Conservation (phyloP, 2,113 vertebrate genomes). For the Trochalopteron elliotii region DNA sequence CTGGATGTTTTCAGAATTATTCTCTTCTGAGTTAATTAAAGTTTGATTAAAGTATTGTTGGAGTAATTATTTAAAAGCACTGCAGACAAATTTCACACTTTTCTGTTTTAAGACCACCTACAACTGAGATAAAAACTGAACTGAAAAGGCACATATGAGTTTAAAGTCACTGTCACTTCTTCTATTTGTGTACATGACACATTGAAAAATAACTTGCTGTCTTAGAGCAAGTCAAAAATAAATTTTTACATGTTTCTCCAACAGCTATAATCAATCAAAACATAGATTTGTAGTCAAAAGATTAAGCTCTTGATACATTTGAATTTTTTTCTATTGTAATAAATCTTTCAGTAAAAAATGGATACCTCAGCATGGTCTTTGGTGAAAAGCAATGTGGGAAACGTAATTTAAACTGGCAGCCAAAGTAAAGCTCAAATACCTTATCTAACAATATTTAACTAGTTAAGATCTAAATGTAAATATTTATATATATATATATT, state of each 20-base stretch:
- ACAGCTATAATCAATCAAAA: conserved; percentile 59
- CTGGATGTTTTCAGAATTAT: not conserved
- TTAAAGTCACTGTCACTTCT: conserved; percentile 27
- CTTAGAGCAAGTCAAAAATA: conserved; percentile 32
- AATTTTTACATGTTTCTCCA: conserved; percentile 27
- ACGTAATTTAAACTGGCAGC: not conserved
- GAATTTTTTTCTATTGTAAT: conserved; percentile 26
- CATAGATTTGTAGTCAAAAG: conserved; percentile 36
- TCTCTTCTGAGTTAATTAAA: not conserved
- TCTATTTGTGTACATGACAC: not conserved
- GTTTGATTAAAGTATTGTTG: not conserved
- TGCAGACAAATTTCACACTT: not conserved
- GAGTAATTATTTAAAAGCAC: not conserved
- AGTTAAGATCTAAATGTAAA: not conserved
- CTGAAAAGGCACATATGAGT: not conserved
- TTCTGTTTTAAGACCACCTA: not conserved
- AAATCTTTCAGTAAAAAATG: not conserved
- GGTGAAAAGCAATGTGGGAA: not conserved
- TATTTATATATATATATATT: not conserved
- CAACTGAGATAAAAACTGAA: not conserved
- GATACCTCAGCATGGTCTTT: not conserved
- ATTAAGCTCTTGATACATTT: conserved; percentile 38
- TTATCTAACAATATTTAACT: not conserved
- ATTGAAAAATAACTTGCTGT: conserved; percentile 52
- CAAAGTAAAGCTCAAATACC: not conserved